Base-by-base conservation (phyloP, 2,888 invertebrate genomes). In the Napeogenes inachia region DNA sequence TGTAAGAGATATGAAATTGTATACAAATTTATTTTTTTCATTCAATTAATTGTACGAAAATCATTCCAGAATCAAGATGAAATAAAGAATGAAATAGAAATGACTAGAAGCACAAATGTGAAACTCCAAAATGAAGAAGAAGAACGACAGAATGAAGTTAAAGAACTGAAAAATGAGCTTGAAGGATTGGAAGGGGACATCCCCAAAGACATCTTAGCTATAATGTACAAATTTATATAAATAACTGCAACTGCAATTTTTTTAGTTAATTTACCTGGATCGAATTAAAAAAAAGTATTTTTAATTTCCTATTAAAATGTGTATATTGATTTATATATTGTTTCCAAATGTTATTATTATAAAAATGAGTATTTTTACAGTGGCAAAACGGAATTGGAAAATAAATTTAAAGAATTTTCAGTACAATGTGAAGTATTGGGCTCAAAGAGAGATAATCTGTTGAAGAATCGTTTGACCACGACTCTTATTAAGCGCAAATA, bases 31-130 rank as follows among this genome's bases (percentile, higher is more conserved):
- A 50, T 6, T 8, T 2, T 21, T 8, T 30, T 10, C 4, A 21
- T 46, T 35, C 35, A 35, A 46, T 3, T 47, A 55, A 45, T 56
- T 21, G 21, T 21, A 21, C 21, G 1, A 21, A n/a, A 47, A 32
- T 6, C n/a, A 5, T 45, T 62, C 21, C n/a, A 87, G 85, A 75
- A 82, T 63, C 76, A 82, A 73, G 75, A 75, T 3, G 75, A 77
- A 70, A 77, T 81, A 66, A 76, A 68, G 33, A 70, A 45, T 2
- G 77, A 83, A 61, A 73, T 74, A 8, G 76, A 77, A 61, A 72
- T 73, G 56, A 61, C 75, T 4, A 73, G 75, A 13, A 64, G 56
- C 12, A 66, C 55, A n/a, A 73, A 75, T 64, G 63, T 56, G 5
- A 71, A 77, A 50, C 70, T 79, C 1, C 71, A 77, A 67, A 67